These are phyloP conservation scores for Philopotamus ludificatus DNA, from an alignment of 1,140 invertebrate genomes.

Conservation along the genomic window DNA sequence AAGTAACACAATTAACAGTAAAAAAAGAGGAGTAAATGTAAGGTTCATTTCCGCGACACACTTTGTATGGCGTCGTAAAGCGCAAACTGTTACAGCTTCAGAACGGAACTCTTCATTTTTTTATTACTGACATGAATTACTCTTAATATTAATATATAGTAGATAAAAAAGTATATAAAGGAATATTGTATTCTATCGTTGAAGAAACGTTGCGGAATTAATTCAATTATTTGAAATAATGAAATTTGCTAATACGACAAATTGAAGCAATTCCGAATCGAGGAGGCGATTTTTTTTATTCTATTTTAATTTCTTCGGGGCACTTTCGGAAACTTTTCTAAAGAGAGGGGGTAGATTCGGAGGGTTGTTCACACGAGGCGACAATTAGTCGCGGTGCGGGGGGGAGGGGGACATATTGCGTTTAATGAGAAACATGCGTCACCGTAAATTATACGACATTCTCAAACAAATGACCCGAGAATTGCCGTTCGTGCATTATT, in stretches of 20 bases:
- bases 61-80: conserved; percentile 27
- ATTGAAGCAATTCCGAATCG: too few relatives aligned
- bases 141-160: too few relatives aligned
- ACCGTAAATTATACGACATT: conserved; percentile 37
- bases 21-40: conserved; percentile 3
- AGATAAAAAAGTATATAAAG: too few relatives aligned
- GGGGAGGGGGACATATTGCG: conserved; percentile 9
- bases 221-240: too few relatives aligned
- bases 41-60: conserved; percentile 12
- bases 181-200: too few relatives aligned
- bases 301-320: too few relatives aligned
- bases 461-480: conserved; percentile 32
- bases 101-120: conserved; percentile 10
- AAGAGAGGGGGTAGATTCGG: too few relatives aligned
- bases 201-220: too few relatives aligned
- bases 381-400: conserved; percentile 28
- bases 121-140: too few relatives aligned
- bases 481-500: conserved; percentile 31
- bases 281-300: too few relatives aligned
- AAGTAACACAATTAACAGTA: not conserved
- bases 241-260: too few relatives aligned
- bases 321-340: too few relatives aligned
- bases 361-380: conserved; percentile 26
- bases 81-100: conserved; percentile 24
- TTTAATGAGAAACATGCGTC: conserved; percentile 33